phyloP scores from a whole-genome alignment of 2,797 vertebrate genomes.

The Crenichthys baileyi region DNA sequence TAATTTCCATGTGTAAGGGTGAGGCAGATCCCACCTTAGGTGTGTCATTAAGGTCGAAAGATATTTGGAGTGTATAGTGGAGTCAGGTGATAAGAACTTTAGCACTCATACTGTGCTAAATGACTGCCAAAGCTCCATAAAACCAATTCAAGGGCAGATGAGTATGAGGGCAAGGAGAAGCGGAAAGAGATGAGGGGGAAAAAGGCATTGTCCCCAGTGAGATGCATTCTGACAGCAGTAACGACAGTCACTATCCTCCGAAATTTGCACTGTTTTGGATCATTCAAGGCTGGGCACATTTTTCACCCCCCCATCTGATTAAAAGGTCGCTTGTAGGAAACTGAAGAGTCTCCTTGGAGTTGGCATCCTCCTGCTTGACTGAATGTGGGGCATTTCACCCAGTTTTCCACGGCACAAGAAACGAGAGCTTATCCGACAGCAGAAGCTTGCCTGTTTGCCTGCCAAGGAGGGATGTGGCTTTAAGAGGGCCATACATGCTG shows the following conservation, averaged over 20 bases:
- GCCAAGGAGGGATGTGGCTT: constrained; percentile 78
- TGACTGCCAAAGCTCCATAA: constrained; percentile 72
- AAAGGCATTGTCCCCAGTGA: constrained; percentile 59
- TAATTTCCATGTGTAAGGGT: constrained; percentile 80
- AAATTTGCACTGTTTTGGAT: constrained; percentile 78
- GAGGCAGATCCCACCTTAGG: constrained; percentile 68
- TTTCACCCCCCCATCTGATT: constrained; percentile 68
- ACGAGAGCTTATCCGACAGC: constrained; percentile 72
- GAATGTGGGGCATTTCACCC: constrained; percentile 62
- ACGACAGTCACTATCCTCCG: constrained; percentile 69
- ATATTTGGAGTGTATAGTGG: constrained; percentile 75
- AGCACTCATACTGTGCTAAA: constrained; percentile 77
- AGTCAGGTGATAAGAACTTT: constrained; percentile 79
- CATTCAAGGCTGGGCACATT: constrained; percentile 78
- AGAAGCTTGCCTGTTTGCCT: constrained; percentile 64
- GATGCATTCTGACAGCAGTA: constrained; percentile 61
- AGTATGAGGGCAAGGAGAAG: constrained; percentile 64
- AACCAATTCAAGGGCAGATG: constrained; percentile 75
- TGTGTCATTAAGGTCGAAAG: constrained; percentile 78
- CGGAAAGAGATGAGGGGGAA: constrained; percentile 27
- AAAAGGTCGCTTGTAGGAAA: constrained; percentile 77
- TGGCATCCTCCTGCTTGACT: constrained; percentile 67
- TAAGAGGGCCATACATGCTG: constrained; percentile 83
- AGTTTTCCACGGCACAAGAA: constrained; percentile 56
- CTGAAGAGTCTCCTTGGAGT: constrained; percentile 69